These are phyloP conservation scores for Cacoxenus indagator DNA, from an alignment of 2,888 invertebrate genomes.

Conservation along the genomic window DNA sequence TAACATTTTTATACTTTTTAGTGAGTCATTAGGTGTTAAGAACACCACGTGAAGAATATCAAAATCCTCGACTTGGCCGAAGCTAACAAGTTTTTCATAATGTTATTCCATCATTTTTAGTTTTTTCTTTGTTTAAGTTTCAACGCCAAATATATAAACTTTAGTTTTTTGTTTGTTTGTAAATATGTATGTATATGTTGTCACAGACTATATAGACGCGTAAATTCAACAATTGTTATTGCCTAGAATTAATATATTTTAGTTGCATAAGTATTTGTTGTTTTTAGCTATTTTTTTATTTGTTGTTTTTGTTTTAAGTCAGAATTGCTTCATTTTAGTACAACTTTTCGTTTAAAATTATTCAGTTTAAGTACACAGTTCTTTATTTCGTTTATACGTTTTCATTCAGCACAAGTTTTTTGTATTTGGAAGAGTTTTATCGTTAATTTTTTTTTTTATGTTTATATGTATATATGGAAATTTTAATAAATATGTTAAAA, in stretches of 20 bases:
- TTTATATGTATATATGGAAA: neutral
- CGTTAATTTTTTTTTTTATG: slow-evolving; percentile 2
- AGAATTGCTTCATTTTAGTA: neutral
- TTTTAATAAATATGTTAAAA: slow-evolving; percentile 7
- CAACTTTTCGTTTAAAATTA: neutral
- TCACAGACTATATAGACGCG: slow-evolving; percentile 12
- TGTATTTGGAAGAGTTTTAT: neutral
- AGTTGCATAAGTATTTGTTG: neutral
- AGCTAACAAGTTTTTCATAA: too few species aligned
- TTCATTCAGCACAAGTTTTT: slow-evolving; percentile 9
- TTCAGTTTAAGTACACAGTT: slow-evolving; percentile 14
- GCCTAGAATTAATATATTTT: slow-evolving; percentile 17
- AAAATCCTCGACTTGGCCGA: neutral
- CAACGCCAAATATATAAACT: neutral
- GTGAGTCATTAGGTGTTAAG: too few species aligned
- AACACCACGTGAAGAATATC: neutral
- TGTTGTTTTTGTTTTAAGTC: neutral
- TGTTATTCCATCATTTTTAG: too few species aligned
- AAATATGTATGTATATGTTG: neutral
- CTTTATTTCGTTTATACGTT: slow-evolving; percentile 1
- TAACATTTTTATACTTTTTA: too few species aligned
- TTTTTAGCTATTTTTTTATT: slow-evolving; percentile 10
- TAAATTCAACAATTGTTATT: slow-evolving; percentile 24
- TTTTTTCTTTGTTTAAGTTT: neutral
- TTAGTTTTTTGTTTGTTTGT: too few species aligned